These are phyloP conservation scores for Prenolepis imparis DNA, from an alignment of 2,888 invertebrate genomes.

Conservation along the genomic window DNA sequence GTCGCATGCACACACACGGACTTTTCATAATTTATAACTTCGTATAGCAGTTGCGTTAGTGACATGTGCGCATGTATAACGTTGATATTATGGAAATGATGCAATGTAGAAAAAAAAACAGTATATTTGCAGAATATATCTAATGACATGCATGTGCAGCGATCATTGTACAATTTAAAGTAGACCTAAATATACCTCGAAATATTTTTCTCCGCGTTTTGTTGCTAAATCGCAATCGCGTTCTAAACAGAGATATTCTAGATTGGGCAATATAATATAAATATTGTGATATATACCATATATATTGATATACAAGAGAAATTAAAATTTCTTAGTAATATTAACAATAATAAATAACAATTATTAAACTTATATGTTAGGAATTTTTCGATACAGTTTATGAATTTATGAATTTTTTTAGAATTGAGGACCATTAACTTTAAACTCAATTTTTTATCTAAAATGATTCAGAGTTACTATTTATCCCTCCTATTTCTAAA, in stretches of 20 bases:
- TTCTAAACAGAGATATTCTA: neutral
- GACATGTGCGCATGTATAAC: constrained; percentile 43
- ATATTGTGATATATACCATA: neutral
- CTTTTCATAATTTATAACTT: constrained; percentile 46
- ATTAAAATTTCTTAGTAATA: neutral
- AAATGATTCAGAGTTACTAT: too few species aligned
- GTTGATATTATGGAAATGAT: constrained; percentile 46
- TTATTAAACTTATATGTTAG: too few species aligned
- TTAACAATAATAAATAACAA: too few species aligned
- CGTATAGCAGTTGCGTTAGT: constrained; percentile 25
- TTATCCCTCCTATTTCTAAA: too few species aligned
- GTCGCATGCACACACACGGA: constrained; percentile 21
- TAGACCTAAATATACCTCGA: constrained; percentile 12
- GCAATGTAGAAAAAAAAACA: constrained; percentile 11
- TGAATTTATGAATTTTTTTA: too few species aligned
- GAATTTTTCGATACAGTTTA: too few species aligned
- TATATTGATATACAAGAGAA: neutral
- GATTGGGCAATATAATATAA: too few species aligned
- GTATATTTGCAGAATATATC: constrained; percentile 13
- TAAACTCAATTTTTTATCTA: too few species aligned
- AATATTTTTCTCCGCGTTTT: neutral
- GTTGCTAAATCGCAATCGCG: constrained; percentile 7
- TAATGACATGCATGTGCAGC: neutral
- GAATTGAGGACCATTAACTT: too few species aligned
- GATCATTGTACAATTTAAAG: constrained; percentile 11